Base-by-base conservation (phyloP, 2,888 invertebrate genomes). In the Meteorus cinctellus region DNA sequence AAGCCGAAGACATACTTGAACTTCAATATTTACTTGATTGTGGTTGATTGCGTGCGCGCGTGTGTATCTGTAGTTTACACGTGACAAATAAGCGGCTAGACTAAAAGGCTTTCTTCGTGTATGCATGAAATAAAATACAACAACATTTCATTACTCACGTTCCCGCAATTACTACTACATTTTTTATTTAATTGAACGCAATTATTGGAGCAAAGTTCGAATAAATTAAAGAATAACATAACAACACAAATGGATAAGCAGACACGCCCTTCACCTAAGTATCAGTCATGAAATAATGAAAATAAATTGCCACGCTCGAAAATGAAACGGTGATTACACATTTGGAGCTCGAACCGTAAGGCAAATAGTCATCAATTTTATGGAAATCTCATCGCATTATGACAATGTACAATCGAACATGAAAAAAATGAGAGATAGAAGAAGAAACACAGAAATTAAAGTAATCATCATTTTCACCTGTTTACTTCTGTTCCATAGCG, bases 401-500 rank as follows among this genome's bases (percentile, higher is more conserved):
- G 34, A 36, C 36, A 27, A 45, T 24, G 12, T 59, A 19, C 8
- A 29, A 31, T 14, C 4, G 36, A n/a, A 41, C 24, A 63, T 62
- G 41, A 27, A 45, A 34, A 74, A 24, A 5, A 51, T 19, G 48
- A 55, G 14, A 71, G 34, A 59, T 16, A 24, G 51, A 27, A 8
- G 14, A 24, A 19, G 19, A 69, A 27, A 69, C 3, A 27, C 29
- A 27, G 2, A 29, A 34, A 45, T 36, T 2, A 41, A 41, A 41
- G 12, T 41, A 41, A 41, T 41, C 41, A 36, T 60, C 65, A 67
- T 51, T 63, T 72, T 75, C 87, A 89, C 88, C 88, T 88, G 85
- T 78, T 81, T 86, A 74, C 84, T 86, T 74, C 84, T 82, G 75
- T 82, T 86, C 89, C 89, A 89, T 63, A 89, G 78, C 5, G 86